Base-by-base conservation (phyloP, 53 echinoderm and acorn worm genomes). In the Holothuria leucospilota region DNA sequence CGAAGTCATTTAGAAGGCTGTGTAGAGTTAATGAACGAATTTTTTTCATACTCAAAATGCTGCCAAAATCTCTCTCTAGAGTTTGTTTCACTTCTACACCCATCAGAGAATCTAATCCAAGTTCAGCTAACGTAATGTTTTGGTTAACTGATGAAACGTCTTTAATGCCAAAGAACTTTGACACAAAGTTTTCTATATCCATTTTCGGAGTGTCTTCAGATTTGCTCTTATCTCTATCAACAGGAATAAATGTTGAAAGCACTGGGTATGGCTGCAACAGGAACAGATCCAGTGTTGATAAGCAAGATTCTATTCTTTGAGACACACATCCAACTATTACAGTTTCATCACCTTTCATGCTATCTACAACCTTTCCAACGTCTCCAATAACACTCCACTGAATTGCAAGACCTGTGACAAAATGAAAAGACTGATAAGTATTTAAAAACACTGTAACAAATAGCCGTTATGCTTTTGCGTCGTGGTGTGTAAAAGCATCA, bases 311-410 rank as follows among this genome's bases (percentile, higher is more conserved):
- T 73, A 93, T 93, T 39, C 84, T 75, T 34, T 93, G 93, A 29
- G 93, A 66, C 1, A 81, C 51, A 14, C 82, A 85, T 38, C 89
- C 93, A 46, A 82, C 51, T 58, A 89, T 69, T 16, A 89, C 82
- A 39, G 79, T 69, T 5, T 89, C 90, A 18, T 86, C 81, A 18
- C 84, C 84, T 46, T 80, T 90, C 93, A 87, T 87, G 61, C 86
- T 86, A 59, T 93, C 93, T 1, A 82, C 82, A 0, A 90, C 86
- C 8, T 90, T 87, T 20, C 93, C 93, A 6, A 93, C 93, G 63
- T 93, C 93, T 51, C 93, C 93, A 61, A 93, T 93, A 0, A 89
- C 93, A 67, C 93, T 90, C 93, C 93, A 93, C 56, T 93, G 93
- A 24, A 93, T 82, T 23, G 93, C 89, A 27, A 89, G 51, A 40